Evolutionary conservation across 1,140 invertebrate species (phyloP), one percentile per base, ranked within the genome.

Genomic region (Cotesia vestalis): DNA sequence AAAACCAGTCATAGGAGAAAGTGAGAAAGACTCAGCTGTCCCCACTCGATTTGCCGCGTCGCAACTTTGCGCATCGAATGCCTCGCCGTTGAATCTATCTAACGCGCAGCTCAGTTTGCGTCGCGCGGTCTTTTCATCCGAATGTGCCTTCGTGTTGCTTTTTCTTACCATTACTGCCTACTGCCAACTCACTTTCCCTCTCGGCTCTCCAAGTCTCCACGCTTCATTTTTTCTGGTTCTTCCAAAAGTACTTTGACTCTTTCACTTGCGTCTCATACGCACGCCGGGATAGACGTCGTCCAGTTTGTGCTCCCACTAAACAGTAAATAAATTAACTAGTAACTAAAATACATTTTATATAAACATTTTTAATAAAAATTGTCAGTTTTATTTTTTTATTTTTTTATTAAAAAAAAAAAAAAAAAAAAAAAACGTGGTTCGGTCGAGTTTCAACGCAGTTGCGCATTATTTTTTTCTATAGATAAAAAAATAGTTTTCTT

Each of bases 51-150:
- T 8, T 35, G 17, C 64, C 38, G 34, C 35, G 36, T 17, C 35
- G 36, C 36, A 57, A 62, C 38, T 17, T 38, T 12, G 17, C 36
- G 62, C 70, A 57, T 62, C 27, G 27, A 27, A 40, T 69, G 61
- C 73, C 60, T 8, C 4, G n/a, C 68, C 74, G 78, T 72, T 78
- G 80, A 78, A 78, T 75, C 75, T 75, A 52, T 40, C 63, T 73
- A 60, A 35, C 73, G 75, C 78, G 77, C 80, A 78, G 76, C 67
- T 84, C 77, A 85, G 84, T 85, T 71, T 73, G 4, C 27, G 62
- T 69, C 73, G 36, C 60, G 27, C 59, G 57, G 59, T 62, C 40
- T 9, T 11, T 27, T 59, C 57, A 20, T 59, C 4, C 9, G 20
- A 20, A 59, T 14, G 38, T 69, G 20, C 12, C 66, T 17, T 40